Conservation (phyloP, 2,888 invertebrate genomes). For the Watsonalla binaria region DNA sequence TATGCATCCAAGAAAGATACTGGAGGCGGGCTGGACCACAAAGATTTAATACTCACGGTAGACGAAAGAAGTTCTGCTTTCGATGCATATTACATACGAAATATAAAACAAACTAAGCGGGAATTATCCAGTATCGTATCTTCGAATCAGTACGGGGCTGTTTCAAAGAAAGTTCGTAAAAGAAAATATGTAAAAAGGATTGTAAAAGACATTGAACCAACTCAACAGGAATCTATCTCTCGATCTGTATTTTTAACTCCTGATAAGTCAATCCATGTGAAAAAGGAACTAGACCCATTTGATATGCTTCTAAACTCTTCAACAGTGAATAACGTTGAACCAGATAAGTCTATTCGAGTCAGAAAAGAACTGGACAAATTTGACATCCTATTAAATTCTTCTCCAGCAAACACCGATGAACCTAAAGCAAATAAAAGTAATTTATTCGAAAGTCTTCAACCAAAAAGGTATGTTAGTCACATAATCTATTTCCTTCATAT, state of each 20-base stretch:
- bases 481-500: not conserved
- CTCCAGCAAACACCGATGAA: conserved; percentile 20
- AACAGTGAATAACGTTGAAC: conserved; percentile 23
- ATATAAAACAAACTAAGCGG: conserved; percentile 66
- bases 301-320: conserved; percentile 59
- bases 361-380: conserved; percentile 61
- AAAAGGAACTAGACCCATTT: conserved; percentile 58
- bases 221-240: conserved; percentile 28
- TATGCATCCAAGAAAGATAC: conserved; percentile 62
- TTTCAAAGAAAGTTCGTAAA: conserved; percentile 56
- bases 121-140: conserved; percentile 52
- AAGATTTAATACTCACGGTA: conserved; percentile 48
- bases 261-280: conserved; percentile 64
- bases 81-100: conserved; percentile 67
- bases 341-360: conserved; percentile 64
- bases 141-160: conserved; percentile 34
- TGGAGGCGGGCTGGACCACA: conserved; percentile 44
- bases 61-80: conserved; percentile 59
- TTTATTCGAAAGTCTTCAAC: conserved; percentile 18
- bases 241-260: conserved; percentile 56
- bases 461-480: conserved; percentile 30
- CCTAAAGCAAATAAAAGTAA: conserved; percentile 15
- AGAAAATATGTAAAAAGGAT: conserved; percentile 63
- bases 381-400: conserved; percentile 56
- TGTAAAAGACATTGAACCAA: conserved; percentile 44